Evolutionary conservation across 2,113 vertebrate genomes (phyloP).

Genomic region (Pachyramphus minor): DNA sequence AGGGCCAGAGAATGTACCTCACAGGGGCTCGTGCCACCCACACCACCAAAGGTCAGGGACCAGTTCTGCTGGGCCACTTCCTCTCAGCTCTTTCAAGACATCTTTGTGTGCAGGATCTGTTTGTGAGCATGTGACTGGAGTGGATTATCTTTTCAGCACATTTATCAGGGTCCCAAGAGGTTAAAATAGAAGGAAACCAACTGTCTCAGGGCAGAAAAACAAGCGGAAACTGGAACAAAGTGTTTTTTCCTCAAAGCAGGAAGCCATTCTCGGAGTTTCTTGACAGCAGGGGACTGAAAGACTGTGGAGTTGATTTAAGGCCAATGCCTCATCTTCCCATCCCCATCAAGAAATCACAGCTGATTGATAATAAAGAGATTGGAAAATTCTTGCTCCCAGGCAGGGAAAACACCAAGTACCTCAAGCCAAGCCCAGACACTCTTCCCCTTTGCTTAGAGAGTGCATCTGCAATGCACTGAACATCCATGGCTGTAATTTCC

Average conservation of each 20-base stretch:
- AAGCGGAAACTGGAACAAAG: conserved; percentile 73
- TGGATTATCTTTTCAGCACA: conserved; percentile 50
- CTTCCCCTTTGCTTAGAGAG: not conserved
- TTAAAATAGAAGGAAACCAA: conserved; percentile 67
- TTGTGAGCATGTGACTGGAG: not conserved
- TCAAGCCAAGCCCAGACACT: not conserved
- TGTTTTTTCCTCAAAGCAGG: conserved; percentile 77
- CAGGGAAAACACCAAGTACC: not conserved
- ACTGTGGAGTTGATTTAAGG: conserved; percentile 71
- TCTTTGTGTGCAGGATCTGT: conserved; percentile 20
- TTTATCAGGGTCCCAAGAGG: conserved; percentile 53
- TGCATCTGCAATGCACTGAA: not conserved
- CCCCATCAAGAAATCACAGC: conserved; percentile 6
- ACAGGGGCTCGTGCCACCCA: not conserved
- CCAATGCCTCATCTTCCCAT: conserved; percentile 14
- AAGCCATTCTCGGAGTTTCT: conserved; percentile 66
- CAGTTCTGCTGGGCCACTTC: conserved; percentile 64
- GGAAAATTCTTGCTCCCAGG: not conserved
- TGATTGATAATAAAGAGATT: not conserved
- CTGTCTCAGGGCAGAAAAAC: conserved; percentile 70
- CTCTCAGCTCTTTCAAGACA: conserved; percentile 56
- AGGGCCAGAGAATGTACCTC: not conserved
- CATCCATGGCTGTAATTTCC: not conserved
- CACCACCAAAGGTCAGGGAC: conserved; percentile 50
- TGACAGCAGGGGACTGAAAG: conserved; percentile 55